Evolutionary conservation across 2,888 invertebrate species (phyloP).

Genomic region (Didymodactylos carnosus): DNA sequence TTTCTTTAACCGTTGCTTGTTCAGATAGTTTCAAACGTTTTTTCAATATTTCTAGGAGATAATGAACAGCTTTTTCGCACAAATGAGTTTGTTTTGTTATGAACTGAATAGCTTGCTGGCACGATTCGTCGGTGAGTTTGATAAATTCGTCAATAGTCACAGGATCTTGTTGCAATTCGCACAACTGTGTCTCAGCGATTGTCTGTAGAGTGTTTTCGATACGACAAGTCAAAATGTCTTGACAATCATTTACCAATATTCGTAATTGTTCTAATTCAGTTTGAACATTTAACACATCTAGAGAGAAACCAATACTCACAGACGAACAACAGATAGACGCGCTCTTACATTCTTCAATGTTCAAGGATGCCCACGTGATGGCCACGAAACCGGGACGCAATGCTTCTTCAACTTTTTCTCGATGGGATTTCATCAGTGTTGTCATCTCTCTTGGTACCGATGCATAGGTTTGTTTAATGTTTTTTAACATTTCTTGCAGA

Average conservation of each 20-base stretch:
- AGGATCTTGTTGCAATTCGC: constrained; percentile 44
- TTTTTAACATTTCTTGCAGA: constrained; percentile 30
- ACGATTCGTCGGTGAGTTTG: constrained; percentile 54
- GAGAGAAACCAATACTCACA: constrained; percentile 4
- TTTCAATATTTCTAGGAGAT: constrained; percentile 30
- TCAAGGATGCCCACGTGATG: constrained; percentile 57
- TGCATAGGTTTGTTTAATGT: constrained; percentile 26
- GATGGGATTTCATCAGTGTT: constrained; percentile 69
- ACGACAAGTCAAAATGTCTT: constrained; percentile 70
- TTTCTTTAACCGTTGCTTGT: constrained; percentile 38
- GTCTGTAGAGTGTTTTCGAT: constrained; percentile 64
- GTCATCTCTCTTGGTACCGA: constrained; percentile 52
- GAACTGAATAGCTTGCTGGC: constrained; percentile 26
- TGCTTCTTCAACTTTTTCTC: constrained; percentile 61
- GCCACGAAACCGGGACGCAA: constrained; percentile 59
- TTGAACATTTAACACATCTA: constrained; percentile 26
- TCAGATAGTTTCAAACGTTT: constrained; percentile 23
- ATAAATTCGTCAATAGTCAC: constrained; percentile 69
- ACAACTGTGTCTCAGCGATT: constrained; percentile 63
- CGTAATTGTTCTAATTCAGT: constrained; percentile 25
- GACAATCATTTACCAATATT: constrained; percentile 43
- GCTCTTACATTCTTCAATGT: constrained; percentile 49
- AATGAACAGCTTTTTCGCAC: constrained; percentile 33
- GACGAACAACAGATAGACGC: neutral
- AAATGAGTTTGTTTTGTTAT: constrained; percentile 35